phyloP scores from a whole-genome alignment of 2,888 invertebrate genomes.

The Pyralis farinalis region DNA sequence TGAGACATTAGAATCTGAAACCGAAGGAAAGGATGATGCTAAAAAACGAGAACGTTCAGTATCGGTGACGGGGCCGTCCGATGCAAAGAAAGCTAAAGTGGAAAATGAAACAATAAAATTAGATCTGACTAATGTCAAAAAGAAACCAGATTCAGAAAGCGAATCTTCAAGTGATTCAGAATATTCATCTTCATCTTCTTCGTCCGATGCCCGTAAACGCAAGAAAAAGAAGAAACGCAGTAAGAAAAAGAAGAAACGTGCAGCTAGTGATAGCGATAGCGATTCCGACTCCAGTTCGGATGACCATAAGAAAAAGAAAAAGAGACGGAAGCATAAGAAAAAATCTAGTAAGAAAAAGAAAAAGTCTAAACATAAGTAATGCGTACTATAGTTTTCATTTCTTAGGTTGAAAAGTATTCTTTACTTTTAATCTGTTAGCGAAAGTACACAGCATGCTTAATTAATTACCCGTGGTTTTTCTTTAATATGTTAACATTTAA shows the following conservation, averaged over 20 bases:
- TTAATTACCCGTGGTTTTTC: background rate
- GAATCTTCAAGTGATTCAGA: slow-evolving; percentile 69
- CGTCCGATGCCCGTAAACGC: slow-evolving; percentile 77
- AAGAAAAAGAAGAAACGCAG: slow-evolving; percentile 83
- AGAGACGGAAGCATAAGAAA: slow-evolving; percentile 86
- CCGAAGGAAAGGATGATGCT: slow-evolving; percentile 80
- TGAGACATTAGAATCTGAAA: slow-evolving; percentile 81
- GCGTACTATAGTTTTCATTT: background rate
- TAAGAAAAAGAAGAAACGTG: slow-evolving; percentile 82
- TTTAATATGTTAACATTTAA: background rate
- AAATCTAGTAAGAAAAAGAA: slow-evolving; percentile 87
- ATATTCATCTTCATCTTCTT: slow-evolving; percentile 74
- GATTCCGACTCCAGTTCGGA: slow-evolving; percentile 85
- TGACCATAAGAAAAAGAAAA: slow-evolving; percentile 84
- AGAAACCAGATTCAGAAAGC: slow-evolving; percentile 67
- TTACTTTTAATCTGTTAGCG: slow-evolving; percentile 13
- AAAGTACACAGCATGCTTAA: slow-evolving; percentile 8
- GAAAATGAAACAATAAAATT: slow-evolving; percentile 69
- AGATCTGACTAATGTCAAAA: slow-evolving; percentile 72
- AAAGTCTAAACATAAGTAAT: slow-evolving; percentile 81
- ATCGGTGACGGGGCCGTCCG: slow-evolving; percentile 41
- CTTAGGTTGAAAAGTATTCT: slow-evolving; percentile 7
- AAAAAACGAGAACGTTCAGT: slow-evolving; percentile 64
- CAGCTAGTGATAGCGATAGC: slow-evolving; percentile 83
- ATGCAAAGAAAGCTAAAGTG: slow-evolving; percentile 55